Conservation (phyloP, 2,888 invertebrate species). For the Yponomeuta sedellus region DNA sequence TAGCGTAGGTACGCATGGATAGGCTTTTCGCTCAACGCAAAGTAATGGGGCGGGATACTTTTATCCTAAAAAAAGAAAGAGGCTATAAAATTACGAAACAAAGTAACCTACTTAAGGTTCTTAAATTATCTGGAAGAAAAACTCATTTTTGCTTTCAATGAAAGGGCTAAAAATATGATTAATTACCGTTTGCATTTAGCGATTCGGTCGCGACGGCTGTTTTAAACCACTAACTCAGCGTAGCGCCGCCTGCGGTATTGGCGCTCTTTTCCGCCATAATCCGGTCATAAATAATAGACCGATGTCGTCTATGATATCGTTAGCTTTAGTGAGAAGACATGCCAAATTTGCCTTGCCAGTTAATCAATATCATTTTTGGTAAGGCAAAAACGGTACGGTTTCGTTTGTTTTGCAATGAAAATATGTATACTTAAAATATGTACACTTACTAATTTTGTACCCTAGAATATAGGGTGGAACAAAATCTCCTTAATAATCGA, state of each 20-base stretch:
- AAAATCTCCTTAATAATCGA: no score
- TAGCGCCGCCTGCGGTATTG: constrained; percentile 49
- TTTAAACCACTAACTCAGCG: constrained; percentile 66
- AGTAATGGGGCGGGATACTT: neutral
- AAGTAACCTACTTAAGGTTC: constrained; percentile 50
- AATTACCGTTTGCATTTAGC: constrained; percentile 46
- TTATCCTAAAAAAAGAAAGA: neutral
- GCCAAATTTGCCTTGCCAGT: no score
- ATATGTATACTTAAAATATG: no score
- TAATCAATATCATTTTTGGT: no score
- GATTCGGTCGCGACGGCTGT: constrained; percentile 51
- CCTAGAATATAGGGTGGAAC: no score
- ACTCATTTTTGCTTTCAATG: neutral
- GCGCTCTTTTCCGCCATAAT: constrained; percentile 47
- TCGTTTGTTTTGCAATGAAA: no score
- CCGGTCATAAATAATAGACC: constrained; percentile 54
- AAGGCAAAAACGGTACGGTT: no score
- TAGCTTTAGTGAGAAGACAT: no score
- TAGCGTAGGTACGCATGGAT: neutral
- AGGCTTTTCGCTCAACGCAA: neutral
- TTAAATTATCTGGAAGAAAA: constrained; percentile 23
- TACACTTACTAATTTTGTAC: no score
- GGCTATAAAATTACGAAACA: constrained; percentile 71
- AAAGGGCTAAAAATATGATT: constrained; percentile 39
- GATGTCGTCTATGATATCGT: neutral